Evolutionary conservation across 2,888 invertebrate genomes (phyloP).

Genomic region (Tetropium fuscum): DNA sequence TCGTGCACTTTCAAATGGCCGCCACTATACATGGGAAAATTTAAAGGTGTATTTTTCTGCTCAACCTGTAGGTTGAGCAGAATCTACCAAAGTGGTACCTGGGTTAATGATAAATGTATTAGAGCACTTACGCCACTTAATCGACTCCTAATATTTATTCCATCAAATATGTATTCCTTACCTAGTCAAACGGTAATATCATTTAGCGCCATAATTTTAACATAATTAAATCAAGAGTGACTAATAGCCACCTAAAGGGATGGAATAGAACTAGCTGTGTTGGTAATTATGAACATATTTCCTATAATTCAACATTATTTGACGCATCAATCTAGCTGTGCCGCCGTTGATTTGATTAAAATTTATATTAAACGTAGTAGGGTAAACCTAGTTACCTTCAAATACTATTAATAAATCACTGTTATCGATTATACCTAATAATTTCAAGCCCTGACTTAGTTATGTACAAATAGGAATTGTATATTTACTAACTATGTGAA

Average conservation of each 20-base stretch:
- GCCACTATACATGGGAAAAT: too few relatives aligned
- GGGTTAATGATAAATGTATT: too few relatives aligned
- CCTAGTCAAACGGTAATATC: not conserved
- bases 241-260: slow-evolving; percentile 13
- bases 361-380: not conserved
- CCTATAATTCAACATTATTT: slow-evolving; percentile 12
- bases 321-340: slow-evolving; percentile 10
- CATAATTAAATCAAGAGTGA: slow-evolving; percentile 21
- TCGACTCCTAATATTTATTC: not conserved
- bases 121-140: not conserved
- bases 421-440: too few relatives aligned
- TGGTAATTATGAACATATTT: slow-evolving; percentile 6
- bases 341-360: slow-evolving; percentile 20
- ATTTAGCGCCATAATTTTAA: slow-evolving; percentile 8
- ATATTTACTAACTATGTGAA: too few relatives aligned
- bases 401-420: slow-evolving; percentile 6
- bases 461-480: too few relatives aligned
- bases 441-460: too few relatives aligned
- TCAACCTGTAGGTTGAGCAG: too few relatives aligned
- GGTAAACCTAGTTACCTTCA: not conserved
- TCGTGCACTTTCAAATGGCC: too few relatives aligned
- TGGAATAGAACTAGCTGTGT: slow-evolving; percentile 8
- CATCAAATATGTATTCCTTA: not conserved
- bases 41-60: too few relatives aligned
- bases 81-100: too few relatives aligned